A percentile compares a stretch with the other conserved stretches of the same genome.
phyloP scores from a whole-genome alignment of 1,140 invertebrate genomes.

The Capitella teleta region DNA sequence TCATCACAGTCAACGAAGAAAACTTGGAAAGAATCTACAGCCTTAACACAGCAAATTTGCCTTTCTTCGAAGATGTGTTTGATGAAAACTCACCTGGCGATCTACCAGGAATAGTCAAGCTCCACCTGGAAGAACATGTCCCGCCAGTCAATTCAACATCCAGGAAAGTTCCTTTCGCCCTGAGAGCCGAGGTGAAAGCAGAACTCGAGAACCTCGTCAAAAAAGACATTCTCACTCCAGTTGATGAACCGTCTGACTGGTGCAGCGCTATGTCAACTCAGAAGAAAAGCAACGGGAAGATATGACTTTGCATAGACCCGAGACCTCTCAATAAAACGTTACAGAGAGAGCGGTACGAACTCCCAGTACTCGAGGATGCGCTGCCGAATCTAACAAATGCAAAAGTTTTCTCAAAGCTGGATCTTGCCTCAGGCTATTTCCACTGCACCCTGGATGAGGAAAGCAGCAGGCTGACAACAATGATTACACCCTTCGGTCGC shows the following conservation, averaged over 20 bases:
- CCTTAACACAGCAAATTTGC: too few species aligned
- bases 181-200: too few species aligned
- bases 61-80: too few species aligned
- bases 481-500: constrained; percentile 14
- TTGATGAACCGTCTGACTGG: not conserved
- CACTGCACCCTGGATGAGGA: constrained; percentile 17
- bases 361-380: constrained; percentile 19
- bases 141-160: too few species aligned
- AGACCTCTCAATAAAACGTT: constrained; percentile 17
- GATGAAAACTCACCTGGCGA: too few species aligned
- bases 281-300: constrained; percentile 12
- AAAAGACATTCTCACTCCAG: too few species aligned
- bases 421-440: constrained; percentile 18
- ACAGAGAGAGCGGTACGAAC: constrained; percentile 11
- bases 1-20: too few species aligned
- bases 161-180: too few species aligned
- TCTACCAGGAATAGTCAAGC: too few species aligned
- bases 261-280: constrained; percentile 6
- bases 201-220: not conserved
- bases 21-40: too few species aligned
- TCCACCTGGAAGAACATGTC: too few species aligned
- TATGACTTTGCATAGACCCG: constrained; percentile 20
- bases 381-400: constrained; percentile 16
- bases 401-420: constrained; percentile 17
- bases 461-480: constrained; percentile 18